Conservation (phyloP, 2,888 invertebrate genomes). For the Ormia ochracea region DNA sequence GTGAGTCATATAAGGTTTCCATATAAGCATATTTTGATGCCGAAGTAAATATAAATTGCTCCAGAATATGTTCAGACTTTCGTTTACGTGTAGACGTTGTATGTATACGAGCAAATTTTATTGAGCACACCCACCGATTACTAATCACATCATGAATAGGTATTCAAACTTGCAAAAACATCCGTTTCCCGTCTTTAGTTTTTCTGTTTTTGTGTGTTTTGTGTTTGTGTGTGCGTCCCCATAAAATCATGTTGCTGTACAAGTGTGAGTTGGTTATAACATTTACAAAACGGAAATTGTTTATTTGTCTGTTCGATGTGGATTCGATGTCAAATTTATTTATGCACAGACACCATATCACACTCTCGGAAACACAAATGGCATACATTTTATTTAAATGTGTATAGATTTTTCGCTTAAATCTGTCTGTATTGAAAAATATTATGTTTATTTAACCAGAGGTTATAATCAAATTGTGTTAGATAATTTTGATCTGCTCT, state of each 20-base stretch:
- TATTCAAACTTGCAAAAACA: not conserved
- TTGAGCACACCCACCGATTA: not conserved
- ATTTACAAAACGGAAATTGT: conserved; percentile 57
- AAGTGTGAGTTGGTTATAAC: conserved; percentile 10
- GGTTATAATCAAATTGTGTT: conserved; percentile 58
- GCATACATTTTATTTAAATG: not conserved
- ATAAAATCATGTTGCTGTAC: not conserved
- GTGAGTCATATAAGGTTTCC: too few relatives aligned
- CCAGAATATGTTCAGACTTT: too few relatives aligned
- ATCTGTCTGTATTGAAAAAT: conserved; percentile 31
- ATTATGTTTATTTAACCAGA: conserved; percentile 54
- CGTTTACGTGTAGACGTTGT: too few relatives aligned
- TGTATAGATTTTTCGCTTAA: not conserved
- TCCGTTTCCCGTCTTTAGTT: conserved; percentile 17
- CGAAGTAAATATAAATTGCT: too few relatives aligned
- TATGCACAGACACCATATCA: conserved; percentile 5
- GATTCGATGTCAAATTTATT: conserved; percentile 46
- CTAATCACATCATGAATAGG: not conserved
- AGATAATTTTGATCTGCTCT: conserved; percentile 10
- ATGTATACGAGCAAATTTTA: too few relatives aligned
- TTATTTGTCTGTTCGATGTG: conserved; percentile 59
- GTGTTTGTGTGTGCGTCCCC: not conserved
- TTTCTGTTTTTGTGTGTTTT: not conserved
- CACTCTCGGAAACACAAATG: not conserved
- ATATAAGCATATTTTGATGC: too few relatives aligned